Evolutionary conservation across 1,140 invertebrate genomes (phyloP), one percentile per base, ranked within the genome.

Genomic region (Pomacea maculata): DNA sequence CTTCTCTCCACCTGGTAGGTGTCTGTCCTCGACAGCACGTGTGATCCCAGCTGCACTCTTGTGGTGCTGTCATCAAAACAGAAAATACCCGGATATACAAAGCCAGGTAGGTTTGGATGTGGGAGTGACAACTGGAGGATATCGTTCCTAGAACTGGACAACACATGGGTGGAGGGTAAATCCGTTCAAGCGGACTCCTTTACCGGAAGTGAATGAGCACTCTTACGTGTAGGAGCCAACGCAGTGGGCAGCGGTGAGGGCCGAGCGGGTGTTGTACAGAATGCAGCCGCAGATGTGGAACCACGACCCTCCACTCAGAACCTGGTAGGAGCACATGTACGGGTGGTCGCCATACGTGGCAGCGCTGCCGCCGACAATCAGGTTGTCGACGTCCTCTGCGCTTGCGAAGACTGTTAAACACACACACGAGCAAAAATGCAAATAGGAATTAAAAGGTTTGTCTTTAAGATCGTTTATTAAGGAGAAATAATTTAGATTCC

Each of bases 371-470:
- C 29, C 71, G 8, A 73, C 71, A 29, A 73, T 73, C 17, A 45
- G 25, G 71, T 45, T 34, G 29, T 45, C 8, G 19, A 54, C 34
- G 29, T 21, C 25, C 34, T 45, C 71, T 73, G 95, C 57, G 57
- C 57, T 61, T 61, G 57, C 57, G 57, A 11, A 61, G 57, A 61
- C 57, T 61, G 57, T 14, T 61, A 61, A 11, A 61, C 57, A 61
- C 15, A 61, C 15, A 61, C 57, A 61, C 15, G 34, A 2, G 57
- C 4, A 8, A 61, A 57, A 9, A 57, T 14, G 14, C 55, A 57
- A 9, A 14, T 14, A 57, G 9, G 15, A 11, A 61, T 17, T 2
- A 61, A 45, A 61, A 0, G 34, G 34, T 6, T 6, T 4, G 0
- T 45, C 34, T 4, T 45, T 6, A 45, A 45, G 34, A 6, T 25